Conservation (phyloP, 2,113 vertebrate species). For the Ptychochromis oligacanthus region DNA sequence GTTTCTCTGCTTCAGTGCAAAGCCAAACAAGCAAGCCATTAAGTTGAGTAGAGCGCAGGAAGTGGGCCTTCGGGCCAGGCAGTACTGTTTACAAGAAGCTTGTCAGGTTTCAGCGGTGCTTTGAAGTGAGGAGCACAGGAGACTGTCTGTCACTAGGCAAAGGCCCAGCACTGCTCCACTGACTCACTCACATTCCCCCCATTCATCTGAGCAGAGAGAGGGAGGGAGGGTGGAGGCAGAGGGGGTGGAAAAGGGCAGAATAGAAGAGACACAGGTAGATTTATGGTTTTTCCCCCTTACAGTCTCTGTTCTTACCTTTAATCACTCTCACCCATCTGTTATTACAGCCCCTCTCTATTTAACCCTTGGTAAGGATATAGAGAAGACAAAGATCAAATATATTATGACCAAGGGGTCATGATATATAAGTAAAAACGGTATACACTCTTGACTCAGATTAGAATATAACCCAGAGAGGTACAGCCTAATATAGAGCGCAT, state of each 20-base stretch:
- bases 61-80: constrained; percentile 77
- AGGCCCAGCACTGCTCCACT: constrained; percentile 70
- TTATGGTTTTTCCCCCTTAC: constrained; percentile 49
- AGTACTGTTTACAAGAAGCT: constrained; percentile 78
- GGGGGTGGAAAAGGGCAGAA: constrained; percentile 30
- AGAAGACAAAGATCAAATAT: constrained; percentile 31
- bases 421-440: neutral
- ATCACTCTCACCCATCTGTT: constrained; percentile 63
- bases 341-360: constrained; percentile 53
- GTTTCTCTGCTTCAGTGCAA: constrained; percentile 69
- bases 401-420: constrained; percentile 22
- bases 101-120: constrained; percentile 77
- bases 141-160: constrained; percentile 78
- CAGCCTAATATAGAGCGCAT: neutral
- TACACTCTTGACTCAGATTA: neutral
- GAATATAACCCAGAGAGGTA: neutral
- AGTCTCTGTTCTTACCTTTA: constrained; percentile 64
- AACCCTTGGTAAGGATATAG: constrained; percentile 37
- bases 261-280: constrained; percentile 52
- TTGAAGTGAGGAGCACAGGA: constrained; percentile 78
- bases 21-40: constrained; percentile 81
- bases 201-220: constrained; percentile 71
- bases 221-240: constrained; percentile 24
- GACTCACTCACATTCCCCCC: constrained; percentile 76
- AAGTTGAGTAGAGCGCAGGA: constrained; percentile 81